These are phyloP conservation scores for Agapornis canus DNA, from an alignment of 2,797 vertebrate species.

Conservation along the genomic window DNA sequence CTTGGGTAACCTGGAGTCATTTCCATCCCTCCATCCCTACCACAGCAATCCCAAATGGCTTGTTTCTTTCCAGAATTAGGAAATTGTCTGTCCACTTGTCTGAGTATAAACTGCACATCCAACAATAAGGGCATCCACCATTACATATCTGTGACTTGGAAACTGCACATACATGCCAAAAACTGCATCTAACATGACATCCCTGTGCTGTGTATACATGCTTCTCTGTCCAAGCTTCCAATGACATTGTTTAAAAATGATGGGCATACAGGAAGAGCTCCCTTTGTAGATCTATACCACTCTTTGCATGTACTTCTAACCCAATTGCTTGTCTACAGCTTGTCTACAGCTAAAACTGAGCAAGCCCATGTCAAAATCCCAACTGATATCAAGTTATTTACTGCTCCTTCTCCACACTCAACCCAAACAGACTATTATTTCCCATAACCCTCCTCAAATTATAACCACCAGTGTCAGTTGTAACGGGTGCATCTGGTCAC, in stretches of 20 bases:
- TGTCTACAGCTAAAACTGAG: neutral
- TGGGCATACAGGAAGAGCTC: neutral
- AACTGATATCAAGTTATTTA: neutral
- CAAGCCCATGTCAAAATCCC: neutral
- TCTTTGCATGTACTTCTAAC: neutral
- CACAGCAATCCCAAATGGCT: neutral
- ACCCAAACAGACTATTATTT: too few species aligned
- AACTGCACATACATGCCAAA: neutral
- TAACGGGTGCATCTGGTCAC: neutral
- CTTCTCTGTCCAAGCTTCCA: accelerated
- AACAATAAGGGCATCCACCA: neutral
- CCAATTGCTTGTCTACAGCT: neutral
- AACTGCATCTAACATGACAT: neutral
- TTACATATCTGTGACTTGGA: neutral
- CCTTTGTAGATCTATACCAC: neutral
- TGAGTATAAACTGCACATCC: neutral
- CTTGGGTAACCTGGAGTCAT: neutral
- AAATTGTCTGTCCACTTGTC: neutral
- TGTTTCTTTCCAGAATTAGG: neutral
- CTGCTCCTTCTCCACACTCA: neutral
- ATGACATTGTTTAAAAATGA: neutral
- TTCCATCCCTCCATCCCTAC: neutral
- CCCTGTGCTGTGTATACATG: neutral
- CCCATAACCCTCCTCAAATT: too few species aligned
- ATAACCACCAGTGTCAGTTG: neutral